These are phyloP conservation scores for Agrilus biguttatus DNA, from an alignment of 2,888 invertebrate species.

Conservation along the genomic window DNA sequence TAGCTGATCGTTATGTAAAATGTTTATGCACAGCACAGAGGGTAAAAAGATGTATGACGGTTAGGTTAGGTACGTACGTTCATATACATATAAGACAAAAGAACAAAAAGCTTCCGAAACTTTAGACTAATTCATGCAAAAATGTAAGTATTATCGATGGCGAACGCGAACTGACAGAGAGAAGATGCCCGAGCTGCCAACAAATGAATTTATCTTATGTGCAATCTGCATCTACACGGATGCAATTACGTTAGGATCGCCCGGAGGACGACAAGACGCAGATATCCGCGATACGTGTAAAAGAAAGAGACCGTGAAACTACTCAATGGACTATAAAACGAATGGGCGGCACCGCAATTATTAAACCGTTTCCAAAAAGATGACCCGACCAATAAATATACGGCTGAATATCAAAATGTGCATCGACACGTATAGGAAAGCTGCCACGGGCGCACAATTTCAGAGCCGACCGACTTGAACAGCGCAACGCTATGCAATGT, in stretches of 20 bases:
- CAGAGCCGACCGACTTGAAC: no score
- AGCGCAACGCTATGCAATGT: no score
- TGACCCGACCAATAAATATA: conserved; percentile 23
- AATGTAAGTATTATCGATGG: conserved; percentile 16
- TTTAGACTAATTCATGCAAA: conserved; percentile 18
- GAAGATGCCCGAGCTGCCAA: conserved; percentile 17
- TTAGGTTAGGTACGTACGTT: no score
- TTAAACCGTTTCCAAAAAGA: conserved; percentile 20
- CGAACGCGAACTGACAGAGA: conserved; percentile 11
- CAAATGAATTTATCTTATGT: conserved; percentile 25
- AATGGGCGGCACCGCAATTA: conserved; percentile 20
- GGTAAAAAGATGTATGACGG: no score
- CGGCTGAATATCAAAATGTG: conserved; percentile 26
- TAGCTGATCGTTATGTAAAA: no score
- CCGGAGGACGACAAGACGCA: conserved; percentile 17
- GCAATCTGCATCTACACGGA: conserved; percentile 23
- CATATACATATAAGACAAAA: conserved; percentile 1
- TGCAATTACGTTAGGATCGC: conserved; percentile 27
- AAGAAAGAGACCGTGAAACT: conserved; percentile 10
- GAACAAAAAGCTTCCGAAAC: conserved; percentile 7
- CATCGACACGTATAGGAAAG: conserved; percentile 18
- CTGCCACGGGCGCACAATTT: no score
- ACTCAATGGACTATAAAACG: conserved; percentile 20
- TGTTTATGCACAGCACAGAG: no score
- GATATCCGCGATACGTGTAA: conserved; percentile 7